phyloP scores from a whole-genome alignment of 2,797 vertebrate genomes.

The Melanotaenia maccullochi region DNA sequence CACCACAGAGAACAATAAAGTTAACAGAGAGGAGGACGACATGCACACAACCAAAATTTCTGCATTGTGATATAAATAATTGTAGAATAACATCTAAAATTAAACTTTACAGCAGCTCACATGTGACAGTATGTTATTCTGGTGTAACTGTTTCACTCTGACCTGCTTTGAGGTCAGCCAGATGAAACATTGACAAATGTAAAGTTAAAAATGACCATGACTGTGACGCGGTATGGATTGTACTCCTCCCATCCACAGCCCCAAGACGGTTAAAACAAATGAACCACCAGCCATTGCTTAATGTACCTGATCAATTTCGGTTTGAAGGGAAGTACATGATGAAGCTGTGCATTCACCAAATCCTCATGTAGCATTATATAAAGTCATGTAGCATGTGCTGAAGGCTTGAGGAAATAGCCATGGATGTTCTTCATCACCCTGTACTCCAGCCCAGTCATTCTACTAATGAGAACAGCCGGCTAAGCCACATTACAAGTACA shows the following conservation, averaged over 20 bases:
- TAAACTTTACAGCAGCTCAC: slow-evolving; percentile 39
- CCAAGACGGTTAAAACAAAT: slow-evolving; percentile 58
- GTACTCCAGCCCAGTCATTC: slow-evolving; percentile 53
- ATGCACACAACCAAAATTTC: slow-evolving; percentile 29
- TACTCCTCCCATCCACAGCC: slow-evolving; percentile 35
- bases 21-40: slow-evolving; percentile 26
- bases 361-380: slow-evolving; percentile 28
- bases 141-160: slow-evolving; percentile 46
- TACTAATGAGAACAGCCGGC: slow-evolving; percentile 74
- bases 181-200: slow-evolving; percentile 61
- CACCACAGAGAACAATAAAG: not conserved
- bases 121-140: slow-evolving; percentile 34
- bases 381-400: slow-evolving; percentile 30
- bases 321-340: slow-evolving; percentile 8
- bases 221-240: slow-evolving; percentile 23
- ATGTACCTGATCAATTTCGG: slow-evolving; percentile 33
- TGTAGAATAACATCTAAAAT: slow-evolving; percentile 39
- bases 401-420: slow-evolving; percentile 63
- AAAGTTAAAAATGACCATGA: slow-evolving; percentile 1
- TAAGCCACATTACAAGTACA: slow-evolving; percentile 61
- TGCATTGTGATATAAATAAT: slow-evolving; percentile 28
- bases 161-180: slow-evolving; percentile 31
- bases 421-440: slow-evolving; percentile 63
- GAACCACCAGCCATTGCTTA: slow-evolving; percentile 30
- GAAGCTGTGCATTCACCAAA: slow-evolving; percentile 59